Evolutionary conservation across 92 coral and sea anemone species (phyloP).

Genomic region (Heliopora coerulea): DNA sequence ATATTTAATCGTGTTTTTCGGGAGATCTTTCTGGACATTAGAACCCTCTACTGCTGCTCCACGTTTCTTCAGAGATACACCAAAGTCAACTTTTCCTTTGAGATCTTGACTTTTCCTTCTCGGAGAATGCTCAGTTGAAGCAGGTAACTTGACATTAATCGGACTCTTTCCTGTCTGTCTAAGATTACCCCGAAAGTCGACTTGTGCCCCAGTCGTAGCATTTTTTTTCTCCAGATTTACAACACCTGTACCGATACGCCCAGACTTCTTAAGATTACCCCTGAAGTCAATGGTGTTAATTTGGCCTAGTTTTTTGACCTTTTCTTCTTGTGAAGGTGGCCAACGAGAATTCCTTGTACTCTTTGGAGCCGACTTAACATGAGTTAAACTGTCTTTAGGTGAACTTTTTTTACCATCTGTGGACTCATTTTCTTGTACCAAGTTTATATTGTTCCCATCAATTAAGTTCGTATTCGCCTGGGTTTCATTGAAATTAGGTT

Average conservation of each 20-base stretch:
- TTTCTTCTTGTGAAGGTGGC: conserved; percentile 11
- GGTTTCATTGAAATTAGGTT: background rate
- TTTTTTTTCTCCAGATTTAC: conserved; percentile 30
- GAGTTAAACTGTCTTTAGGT: no score
- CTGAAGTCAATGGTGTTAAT: conserved; percentile 22
- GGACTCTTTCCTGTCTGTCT: conserved; percentile 56
- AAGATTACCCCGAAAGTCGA: conserved; percentile 68
- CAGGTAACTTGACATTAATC: background rate
- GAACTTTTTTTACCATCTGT: background rate
- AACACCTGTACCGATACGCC: background rate
- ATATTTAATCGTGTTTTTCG: background rate
- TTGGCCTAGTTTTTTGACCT: conserved; percentile 19
- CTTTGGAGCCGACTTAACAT: background rate
- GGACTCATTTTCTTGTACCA: background rate
- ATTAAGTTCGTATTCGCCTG: background rate
- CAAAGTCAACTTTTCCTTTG: background rate
- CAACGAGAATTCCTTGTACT: background rate
- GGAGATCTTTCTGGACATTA: background rate
- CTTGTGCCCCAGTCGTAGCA: conserved; percentile 49
- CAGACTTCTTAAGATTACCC: conserved; percentile 35
- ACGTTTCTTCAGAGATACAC: background rate
- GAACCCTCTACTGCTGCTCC: background rate
- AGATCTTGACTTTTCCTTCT: background rate
- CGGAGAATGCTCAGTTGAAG: background rate
- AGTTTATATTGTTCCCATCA: background rate